Percentiles rank a stretch among this genome's conserved stretches.
phyloP scores from a whole-genome alignment of 2,888 invertebrate species.

The Caenorhabditis afra region DNA sequence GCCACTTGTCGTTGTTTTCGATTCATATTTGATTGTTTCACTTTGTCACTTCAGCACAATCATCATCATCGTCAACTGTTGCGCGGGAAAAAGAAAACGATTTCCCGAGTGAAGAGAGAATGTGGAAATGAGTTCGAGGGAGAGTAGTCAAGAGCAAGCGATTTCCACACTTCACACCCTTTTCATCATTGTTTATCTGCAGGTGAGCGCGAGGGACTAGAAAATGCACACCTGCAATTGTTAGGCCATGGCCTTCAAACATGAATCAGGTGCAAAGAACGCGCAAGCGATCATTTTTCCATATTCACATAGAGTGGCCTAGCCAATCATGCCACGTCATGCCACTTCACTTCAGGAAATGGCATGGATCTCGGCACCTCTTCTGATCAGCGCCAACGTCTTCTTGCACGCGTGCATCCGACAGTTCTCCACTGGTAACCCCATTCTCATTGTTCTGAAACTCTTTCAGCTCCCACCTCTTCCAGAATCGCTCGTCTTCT shows the following conservation, averaged over 20 bases:
- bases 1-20: too few relatives aligned
- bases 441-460: too few relatives aligned
- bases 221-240: too few relatives aligned
- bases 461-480: not conserved
- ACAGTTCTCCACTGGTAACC: slow-evolving; percentile 50
- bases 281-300: too few relatives aligned
- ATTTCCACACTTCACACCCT: slow-evolving; percentile 67
- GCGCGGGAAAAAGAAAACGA: not conserved
- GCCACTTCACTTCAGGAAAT: slow-evolving; percentile 64
- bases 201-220: slow-evolving; percentile 37
- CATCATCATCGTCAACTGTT: too few relatives aligned
- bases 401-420: slow-evolving; percentile 65
- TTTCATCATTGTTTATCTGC: slow-evolving; percentile 68
- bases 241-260: not conserved
- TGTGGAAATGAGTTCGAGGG: slow-evolving; percentile 54
- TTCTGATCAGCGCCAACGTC: slow-evolving; percentile 65
- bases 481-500: slow-evolving; percentile 60
- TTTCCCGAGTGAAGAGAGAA: slow-evolving; percentile 15
- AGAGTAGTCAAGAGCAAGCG: slow-evolving; percentile 53
- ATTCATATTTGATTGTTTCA: too few relatives aligned
- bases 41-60: not conserved
- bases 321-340: not conserved
- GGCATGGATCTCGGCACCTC: slow-evolving; percentile 66
- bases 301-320: not conserved
- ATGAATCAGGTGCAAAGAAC: too few relatives aligned